Percentiles rank a stretch among this genome's conserved stretches.
phyloP scores from a whole-genome alignment of 2,888 invertebrate genomes.

The Zaprionus lineosus region DNA sequence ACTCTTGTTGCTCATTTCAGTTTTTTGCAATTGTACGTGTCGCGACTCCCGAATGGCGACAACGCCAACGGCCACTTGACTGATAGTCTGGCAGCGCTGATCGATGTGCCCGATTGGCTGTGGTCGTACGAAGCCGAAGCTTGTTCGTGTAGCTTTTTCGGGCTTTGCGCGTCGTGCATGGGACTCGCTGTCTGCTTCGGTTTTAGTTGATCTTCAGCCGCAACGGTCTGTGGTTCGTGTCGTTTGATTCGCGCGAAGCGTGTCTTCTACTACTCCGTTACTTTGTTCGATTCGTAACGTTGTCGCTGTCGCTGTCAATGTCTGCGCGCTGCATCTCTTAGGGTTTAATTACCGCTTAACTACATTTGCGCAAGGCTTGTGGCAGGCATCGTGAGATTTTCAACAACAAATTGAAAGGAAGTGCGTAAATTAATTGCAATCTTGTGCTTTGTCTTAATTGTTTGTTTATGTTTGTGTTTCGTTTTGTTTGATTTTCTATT shows the following conservation, averaged over 20 bases:
- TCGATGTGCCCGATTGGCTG: not conserved
- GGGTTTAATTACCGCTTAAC: constrained; percentile 18
- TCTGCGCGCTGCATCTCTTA: constrained; percentile 37
- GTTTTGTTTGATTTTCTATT: constrained; percentile 5
- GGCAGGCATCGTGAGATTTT: constrained; percentile 18
- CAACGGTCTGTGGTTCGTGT: constrained; percentile 42
- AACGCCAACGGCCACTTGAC: constrained; percentile 2
- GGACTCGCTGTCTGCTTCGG: constrained; percentile 3
- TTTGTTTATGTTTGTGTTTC: constrained; percentile 14
- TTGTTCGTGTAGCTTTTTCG: constrained; percentile 1
- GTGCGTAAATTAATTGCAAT: constrained; percentile 53
- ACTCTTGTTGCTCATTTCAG: constrained; percentile 6
- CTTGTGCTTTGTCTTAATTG: constrained; percentile 1
- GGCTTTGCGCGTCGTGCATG: constrained; percentile 8
- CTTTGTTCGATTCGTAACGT: constrained; percentile 3
- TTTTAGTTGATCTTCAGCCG: constrained; percentile 59
- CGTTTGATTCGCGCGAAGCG: not conserved
- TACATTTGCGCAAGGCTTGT: constrained; percentile 49
- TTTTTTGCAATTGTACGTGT: constrained; percentile 58
- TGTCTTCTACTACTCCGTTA: not conserved
- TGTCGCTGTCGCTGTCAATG: constrained; percentile 18
- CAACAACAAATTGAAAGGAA: constrained; percentile 31
- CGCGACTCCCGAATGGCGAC: constrained; percentile 36
- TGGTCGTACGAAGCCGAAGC: constrained; percentile 2
- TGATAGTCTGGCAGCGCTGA: constrained; percentile 31